Evolutionary conservation across 2,888 invertebrate genomes (phyloP), one percentile per base, ranked within the genome.

Genomic region (Dexiosoma caninum): DNA sequence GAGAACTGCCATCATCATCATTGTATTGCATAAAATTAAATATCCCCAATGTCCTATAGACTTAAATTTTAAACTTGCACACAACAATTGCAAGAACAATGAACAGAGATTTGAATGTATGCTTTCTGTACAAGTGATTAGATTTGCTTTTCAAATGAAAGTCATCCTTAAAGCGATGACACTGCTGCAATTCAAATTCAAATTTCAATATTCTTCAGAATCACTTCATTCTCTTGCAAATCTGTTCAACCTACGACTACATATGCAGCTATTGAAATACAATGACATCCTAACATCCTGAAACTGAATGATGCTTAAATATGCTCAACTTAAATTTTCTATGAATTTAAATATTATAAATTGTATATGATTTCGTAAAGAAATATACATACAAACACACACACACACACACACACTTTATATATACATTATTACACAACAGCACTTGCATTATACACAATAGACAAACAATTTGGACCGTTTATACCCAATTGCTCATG

Each of bases 21-120:
- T n/a, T n/a, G n/a, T n/a, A n/a, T n/a, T 67, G 67, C 57, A 69
- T 69, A 57, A 72, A 57, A 72, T 72, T 77, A 69, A 77, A 72
- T 81, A 77, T 81, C 71, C 76, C 77, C 55, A 81, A 76, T 69
- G 77, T 77, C 77, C 72, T 59, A 55, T 57, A 72, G 46, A 70
- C 12, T 69, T 53, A 55, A 70, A 46, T 30, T 75, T 75, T 40
- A 75, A 67, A 51, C 49, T 59, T 27, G 32, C 21, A 42, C 60
- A 70, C 27, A n/a, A n/a, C n/a, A 57, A 27, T 32, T 59, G 40
- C 30, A 35, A 37, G 12, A 30, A 46, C 14, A 60, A 30, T 67
- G 12, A 19, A 8, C 75, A 67, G 10, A 2, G 0, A 27, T 19
- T 46, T 59, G 49, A 66, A 75, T 2, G 40, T 9, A 55, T 57